Evolutionary conservation across 2,888 invertebrate species (phyloP).

Genomic region (Lithophane ornitopus): DNA sequence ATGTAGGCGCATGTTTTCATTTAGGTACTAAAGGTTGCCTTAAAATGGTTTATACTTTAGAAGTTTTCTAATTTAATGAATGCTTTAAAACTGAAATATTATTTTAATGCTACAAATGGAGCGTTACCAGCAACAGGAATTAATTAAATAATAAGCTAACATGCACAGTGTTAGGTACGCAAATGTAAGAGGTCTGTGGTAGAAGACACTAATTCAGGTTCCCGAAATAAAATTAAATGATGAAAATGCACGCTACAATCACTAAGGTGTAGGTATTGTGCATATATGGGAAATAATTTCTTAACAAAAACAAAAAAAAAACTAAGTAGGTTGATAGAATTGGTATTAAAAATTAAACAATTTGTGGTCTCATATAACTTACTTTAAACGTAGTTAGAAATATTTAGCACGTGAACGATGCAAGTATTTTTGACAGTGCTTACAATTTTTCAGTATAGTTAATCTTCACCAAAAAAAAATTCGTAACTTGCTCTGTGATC

Average conservation of each 20-base stretch:
- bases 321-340: conserved; percentile 22
- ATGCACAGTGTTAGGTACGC: conserved; percentile 51
- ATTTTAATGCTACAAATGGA: conserved; percentile 23
- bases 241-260: conserved; percentile 23
- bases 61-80: background rate
- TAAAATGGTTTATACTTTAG: conserved; percentile 8
- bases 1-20: conserved; percentile 1
- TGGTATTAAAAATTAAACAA: background rate
- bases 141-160: conserved; percentile 36
- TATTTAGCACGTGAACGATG: background rate
- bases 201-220: background rate
- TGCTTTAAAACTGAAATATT: conserved; percentile 19
- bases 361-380: conserved; percentile 23
- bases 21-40: conserved; percentile 10
- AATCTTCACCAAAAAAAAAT: conserved; percentile 3
- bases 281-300: conserved; percentile 17
- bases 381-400: conserved; percentile 17
- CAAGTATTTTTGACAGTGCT: background rate
- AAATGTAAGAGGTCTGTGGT: conserved; percentile 18
- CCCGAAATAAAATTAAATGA: background rate
- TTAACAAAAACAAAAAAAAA: background rate
- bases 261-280: conserved; percentile 37
- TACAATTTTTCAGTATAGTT: background rate
- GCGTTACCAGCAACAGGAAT: conserved; percentile 16
- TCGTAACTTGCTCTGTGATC: conserved; percentile 21